A percentile compares a stretch with the other conserved stretches of the same genome.
These are phyloP conservation scores for Harmothoe impar DNA, from an alignment of 2,888 invertebrate genomes.

Conservation along the genomic window DNA sequence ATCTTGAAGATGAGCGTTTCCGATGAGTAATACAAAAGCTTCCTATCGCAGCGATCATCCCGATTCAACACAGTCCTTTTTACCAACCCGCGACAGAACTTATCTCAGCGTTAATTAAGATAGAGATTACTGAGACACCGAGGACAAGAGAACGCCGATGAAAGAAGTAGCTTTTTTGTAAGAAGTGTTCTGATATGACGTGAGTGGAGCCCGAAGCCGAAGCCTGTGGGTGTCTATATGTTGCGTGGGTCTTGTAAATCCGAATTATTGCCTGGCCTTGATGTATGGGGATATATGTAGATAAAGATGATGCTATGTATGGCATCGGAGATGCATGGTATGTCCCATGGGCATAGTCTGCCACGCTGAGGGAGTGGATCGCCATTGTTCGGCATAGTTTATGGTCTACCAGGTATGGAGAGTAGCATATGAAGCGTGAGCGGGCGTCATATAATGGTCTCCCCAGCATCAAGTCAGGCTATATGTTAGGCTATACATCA, in stretches of 20 bases:
- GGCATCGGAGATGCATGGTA: background rate
- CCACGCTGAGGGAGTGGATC: background rate
- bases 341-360: background rate
- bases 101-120: slow-evolving; percentile 16
- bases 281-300: slow-evolving; percentile 22
- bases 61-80: slow-evolving; percentile 1
- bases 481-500: no score
- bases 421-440: background rate
- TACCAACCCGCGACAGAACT: background rate
- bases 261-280: background rate
- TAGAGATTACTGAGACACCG: slow-evolving; percentile 12
- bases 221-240: background rate
- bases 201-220: background rate
- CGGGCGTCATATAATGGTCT: background rate
- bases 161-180: background rate
- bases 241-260: slow-evolving; percentile 1
- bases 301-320: background rate
- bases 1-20: no score
- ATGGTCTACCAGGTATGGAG: background rate
- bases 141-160: background rate
- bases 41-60: background rate
- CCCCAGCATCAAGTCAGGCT: background rate
- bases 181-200: background rate
- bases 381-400: slow-evolving; percentile 2
- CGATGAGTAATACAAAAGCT: background rate